Evolutionary conservation across 2,113 vertebrate species (phyloP).

Genomic region (Corvus moneduloides): DNA sequence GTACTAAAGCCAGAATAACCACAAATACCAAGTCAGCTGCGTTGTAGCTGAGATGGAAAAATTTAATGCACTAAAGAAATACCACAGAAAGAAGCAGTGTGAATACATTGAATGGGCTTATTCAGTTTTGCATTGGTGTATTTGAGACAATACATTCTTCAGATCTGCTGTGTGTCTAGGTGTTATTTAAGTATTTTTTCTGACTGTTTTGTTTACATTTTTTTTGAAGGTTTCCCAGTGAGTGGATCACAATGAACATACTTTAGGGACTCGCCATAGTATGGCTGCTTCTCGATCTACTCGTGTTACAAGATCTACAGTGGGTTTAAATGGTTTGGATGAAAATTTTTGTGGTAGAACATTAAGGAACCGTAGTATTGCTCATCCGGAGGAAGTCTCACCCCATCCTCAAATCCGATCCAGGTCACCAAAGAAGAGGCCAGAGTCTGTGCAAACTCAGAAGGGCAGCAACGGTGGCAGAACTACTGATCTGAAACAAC

Average conservation of each 20-base stretch:
- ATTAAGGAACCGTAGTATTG: constrained; percentile 98
- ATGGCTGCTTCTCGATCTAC: constrained; percentile 99
- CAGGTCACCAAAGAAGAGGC: constrained; percentile 95
- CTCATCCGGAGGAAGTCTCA: constrained; percentile 92
- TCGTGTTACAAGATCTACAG: constrained; percentile 99
- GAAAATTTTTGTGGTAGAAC: constrained; percentile 99
- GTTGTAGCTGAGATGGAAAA: background rate
- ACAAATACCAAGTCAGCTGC: background rate
- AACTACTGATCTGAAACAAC: constrained; percentile 78
- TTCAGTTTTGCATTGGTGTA: background rate
- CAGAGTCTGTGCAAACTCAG: constrained; percentile 78
- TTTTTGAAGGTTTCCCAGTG: constrained; percentile 86
- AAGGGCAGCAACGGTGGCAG: constrained; percentile 78
- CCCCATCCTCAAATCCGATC: constrained; percentile 86
- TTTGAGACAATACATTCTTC: background rate
- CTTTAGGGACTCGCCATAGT: constrained; percentile 94
- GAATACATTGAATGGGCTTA: background rate
- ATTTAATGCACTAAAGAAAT: background rate
- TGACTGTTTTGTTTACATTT: constrained; percentile 69
- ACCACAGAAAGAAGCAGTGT: background rate
- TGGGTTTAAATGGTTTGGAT: constrained; percentile 99
- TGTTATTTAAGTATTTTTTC: constrained; percentile 34
- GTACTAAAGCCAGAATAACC: background rate
- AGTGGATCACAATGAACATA: constrained; percentile 94
- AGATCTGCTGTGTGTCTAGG: background rate